Evolutionary conservation across 1,140 invertebrate genomes (phyloP).

Genomic region (Cydia amplana): DNA sequence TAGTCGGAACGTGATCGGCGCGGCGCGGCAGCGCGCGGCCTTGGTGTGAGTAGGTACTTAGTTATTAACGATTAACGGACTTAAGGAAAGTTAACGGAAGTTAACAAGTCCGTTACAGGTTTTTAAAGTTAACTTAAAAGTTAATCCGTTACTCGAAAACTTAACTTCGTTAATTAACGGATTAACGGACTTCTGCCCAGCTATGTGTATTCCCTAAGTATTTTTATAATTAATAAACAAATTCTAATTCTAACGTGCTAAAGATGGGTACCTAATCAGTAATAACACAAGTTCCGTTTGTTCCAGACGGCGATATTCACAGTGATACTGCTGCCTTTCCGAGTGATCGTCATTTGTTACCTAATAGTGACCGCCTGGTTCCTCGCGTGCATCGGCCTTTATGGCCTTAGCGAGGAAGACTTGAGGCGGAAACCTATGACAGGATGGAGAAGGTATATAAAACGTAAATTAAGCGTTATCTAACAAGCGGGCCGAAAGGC

Average conservation of each 20-base stretch:
- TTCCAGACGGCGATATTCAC: conserved; percentile 90
- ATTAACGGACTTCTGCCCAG: too few relatives aligned
- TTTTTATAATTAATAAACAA: too few relatives aligned
- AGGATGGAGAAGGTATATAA: conserved; percentile 90
- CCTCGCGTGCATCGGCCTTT: conserved; percentile 88
- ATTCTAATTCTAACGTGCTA: neutral
- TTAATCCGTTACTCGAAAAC: too few relatives aligned
- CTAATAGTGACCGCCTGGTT: conserved; percentile 90
- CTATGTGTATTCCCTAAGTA: too few relatives aligned
- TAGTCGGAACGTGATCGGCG: too few relatives aligned
- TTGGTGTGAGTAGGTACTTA: too few relatives aligned
- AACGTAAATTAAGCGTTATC: neutral
- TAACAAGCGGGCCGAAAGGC: neutral
- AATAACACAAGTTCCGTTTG: conserved; percentile 41
- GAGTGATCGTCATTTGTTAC: conserved; percentile 86
- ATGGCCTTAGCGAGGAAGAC: conserved; percentile 88
- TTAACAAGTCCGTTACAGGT: too few relatives aligned
- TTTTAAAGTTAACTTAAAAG: too few relatives aligned
- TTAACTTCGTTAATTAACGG: too few relatives aligned
- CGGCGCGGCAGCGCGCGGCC: too few relatives aligned
- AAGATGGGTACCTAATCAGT: neutral
- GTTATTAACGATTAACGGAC: too few relatives aligned
- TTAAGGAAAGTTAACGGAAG: too few relatives aligned
- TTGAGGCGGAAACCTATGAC: conserved; percentile 85
- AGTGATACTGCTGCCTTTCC: conserved; percentile 87